A percentile compares a stretch with the other conserved stretches of the same genome.
These are phyloP conservation scores for Calyptomena viridis DNA, from an alignment of 2,113 vertebrate species.

Conservation along the genomic window DNA sequence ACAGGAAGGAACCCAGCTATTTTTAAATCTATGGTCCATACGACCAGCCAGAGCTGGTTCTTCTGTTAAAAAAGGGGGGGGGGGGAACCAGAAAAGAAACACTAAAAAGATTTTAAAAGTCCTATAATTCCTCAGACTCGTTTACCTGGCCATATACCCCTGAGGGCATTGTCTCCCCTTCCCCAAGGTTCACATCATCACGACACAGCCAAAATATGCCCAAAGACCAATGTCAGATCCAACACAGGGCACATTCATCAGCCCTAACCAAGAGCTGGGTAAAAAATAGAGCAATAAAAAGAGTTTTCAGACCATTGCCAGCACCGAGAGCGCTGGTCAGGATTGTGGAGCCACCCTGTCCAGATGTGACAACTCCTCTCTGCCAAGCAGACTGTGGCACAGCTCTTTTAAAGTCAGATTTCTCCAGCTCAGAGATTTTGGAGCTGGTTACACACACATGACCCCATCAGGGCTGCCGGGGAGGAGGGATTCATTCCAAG, in stretches of 20 bases:
- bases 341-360: not conserved
- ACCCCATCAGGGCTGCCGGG: not conserved
- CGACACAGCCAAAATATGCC: not conserved
- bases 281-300: not conserved
- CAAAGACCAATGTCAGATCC: not conserved
- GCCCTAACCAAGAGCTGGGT: rapidly evolving
- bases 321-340: rapidly evolving
- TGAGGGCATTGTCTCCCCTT: not conserved
- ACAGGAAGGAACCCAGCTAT: conserved; percentile 68
- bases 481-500: conserved; percentile 36
- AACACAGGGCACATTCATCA: not conserved
- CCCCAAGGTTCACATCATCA: not conserved
- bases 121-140: not conserved
- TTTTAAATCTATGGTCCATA: conserved; percentile 45
- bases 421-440: not conserved
- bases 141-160: not conserved
- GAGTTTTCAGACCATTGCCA: not conserved
- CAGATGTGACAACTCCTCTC: not conserved
- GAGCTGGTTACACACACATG: not conserved
- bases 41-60: not conserved
- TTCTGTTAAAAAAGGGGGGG: not conserved
- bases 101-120: not conserved
- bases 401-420: not conserved
- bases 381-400: not conserved
- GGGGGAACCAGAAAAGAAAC: not conserved